Percentiles rank a stretch among this genome's conserved stretches.
Conservation (phyloP, 2,888 invertebrate species). For the Caenorhabditis sulstoni region DNA sequence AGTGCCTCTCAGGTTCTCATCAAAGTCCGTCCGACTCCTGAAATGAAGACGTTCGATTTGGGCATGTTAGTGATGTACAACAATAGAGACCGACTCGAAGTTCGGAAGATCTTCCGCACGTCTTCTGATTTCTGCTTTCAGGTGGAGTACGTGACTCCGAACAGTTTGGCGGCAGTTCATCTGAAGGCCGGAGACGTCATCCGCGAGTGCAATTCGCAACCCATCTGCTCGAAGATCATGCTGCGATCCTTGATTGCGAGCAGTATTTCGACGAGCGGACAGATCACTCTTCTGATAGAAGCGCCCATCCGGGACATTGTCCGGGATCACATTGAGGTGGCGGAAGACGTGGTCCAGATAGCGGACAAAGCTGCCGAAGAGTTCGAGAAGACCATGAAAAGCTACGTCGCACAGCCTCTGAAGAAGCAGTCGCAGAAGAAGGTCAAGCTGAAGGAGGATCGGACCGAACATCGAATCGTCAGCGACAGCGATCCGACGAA, state of each 20-base stretch:
- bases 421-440: constrained; percentile 18
- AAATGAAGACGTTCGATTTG: constrained; percentile 43
- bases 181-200: constrained; percentile 68
- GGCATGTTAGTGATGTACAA: constrained; percentile 67
- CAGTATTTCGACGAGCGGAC: constrained; percentile 49
- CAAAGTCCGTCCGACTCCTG: constrained; percentile 41
- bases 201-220: constrained; percentile 63
- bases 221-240: constrained; percentile 68
- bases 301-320: constrained; percentile 61
- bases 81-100: constrained; percentile 65
- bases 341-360: constrained; percentile 68
- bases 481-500: constrained; percentile 64
- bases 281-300: constrained; percentile 64
- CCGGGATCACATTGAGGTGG: constrained; percentile 66
- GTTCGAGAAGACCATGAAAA: constrained; percentile 43
- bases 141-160: constrained; percentile 62
- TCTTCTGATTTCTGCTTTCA: not conserved
- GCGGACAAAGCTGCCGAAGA: constrained; percentile 65
- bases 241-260: constrained; percentile 62
- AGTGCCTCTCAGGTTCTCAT: constrained; percentile 55
- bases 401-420: constrained; percentile 14
- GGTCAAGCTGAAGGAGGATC: constrained; percentile 36
- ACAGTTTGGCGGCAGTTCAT: constrained; percentile 66
- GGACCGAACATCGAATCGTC: constrained; percentile 56
- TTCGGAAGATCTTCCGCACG: not conserved